Base-by-base conservation (phyloP, 2,113 vertebrate genomes). In the Miniopterus natalensis region DNA sequence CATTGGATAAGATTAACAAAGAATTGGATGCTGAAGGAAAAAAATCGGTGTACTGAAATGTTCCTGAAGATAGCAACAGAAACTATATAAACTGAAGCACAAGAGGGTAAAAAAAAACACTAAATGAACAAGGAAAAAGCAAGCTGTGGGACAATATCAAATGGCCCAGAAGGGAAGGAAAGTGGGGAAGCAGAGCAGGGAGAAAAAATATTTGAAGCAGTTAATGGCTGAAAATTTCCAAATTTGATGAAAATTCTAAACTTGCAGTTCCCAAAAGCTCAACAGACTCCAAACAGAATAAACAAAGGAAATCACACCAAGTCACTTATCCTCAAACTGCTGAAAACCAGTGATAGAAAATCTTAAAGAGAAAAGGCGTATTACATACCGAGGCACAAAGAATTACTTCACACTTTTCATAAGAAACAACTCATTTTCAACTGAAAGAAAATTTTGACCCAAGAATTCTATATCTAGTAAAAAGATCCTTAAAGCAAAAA, bases 11-110 rank as follows among this genome's bases (percentile, higher is more conserved):
- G 63, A 42, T 61, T 78, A 83, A 71, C 31, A 36, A 55, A 45
- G 84, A 36, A 85, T 66, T 77, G 85, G 21, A 57, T 0, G 55
- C 29, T 47, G 71, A 85, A 85, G 29, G 18, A 80, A n/a, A 73
- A 83, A 53, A 31, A 59, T 31, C 6, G 40, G 17, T 79, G 51
- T 70, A 49, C 40, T 71, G 9, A 17, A 61, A 87, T 79, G 49
- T 66, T 66, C 47, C 85, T 85, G 63, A 79, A 70, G 42, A 86
- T 40, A 57, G 36, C 2, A 85, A 27, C 23, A 63, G 90, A 84
- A 45, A 75, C 70, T 84, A 74, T 70, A 59, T 59, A 93, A 86
- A 93, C 63, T 79, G 61, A 93, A 93, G n/a, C 12, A 93, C 11
- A 40, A 51, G 55, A 47, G 47, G 36, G 36, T 20, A 27, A 53